These are phyloP conservation scores for Dolichomitus sp. DNA, from an alignment of 2,888 invertebrate genomes.

Conservation along the genomic window DNA sequence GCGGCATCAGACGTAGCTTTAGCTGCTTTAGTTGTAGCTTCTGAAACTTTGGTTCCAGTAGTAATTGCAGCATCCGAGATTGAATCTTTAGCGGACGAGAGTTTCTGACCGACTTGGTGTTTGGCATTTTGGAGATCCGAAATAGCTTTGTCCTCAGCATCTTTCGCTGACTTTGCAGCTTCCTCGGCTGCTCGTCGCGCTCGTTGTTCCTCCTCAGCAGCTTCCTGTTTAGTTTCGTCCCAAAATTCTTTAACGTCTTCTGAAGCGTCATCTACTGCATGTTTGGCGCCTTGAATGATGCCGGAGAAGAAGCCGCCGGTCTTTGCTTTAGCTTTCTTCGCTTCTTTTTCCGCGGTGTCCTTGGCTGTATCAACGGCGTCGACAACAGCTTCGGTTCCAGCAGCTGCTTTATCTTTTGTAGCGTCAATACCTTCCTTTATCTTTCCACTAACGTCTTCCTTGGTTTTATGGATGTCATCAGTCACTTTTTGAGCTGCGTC, in stretches of 20 bases:
- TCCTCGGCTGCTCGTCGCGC: slow-evolving; percentile 67
- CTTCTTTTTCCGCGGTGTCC: slow-evolving; percentile 58
- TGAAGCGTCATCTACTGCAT: slow-evolving; percentile 65
- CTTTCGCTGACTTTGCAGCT: slow-evolving; percentile 68
- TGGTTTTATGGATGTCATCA: slow-evolving; percentile 53
- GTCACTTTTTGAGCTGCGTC: slow-evolving; percentile 76
- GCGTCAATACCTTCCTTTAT: slow-evolving; percentile 48
- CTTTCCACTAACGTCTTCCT: slow-evolving; percentile 60
- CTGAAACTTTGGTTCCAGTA: slow-evolving; percentile 45
- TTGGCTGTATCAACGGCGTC: slow-evolving; percentile 66
- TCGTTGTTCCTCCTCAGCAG: slow-evolving; percentile 68
- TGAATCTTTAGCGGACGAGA: slow-evolving; percentile 39
- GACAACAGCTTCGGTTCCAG: slow-evolving; percentile 66
- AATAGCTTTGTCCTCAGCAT: slow-evolving; percentile 51
- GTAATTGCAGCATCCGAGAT: slow-evolving; percentile 26
- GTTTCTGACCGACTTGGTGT: slow-evolving; percentile 30
- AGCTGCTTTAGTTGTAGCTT: slow-evolving; percentile 43
- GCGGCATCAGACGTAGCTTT: slow-evolving; percentile 34
- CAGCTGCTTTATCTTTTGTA: slow-evolving; percentile 61
- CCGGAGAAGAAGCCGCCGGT: slow-evolving; percentile 70
- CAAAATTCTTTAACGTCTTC: slow-evolving; percentile 74
- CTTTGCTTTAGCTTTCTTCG: slow-evolving; percentile 68
- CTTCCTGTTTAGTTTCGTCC: slow-evolving; percentile 69
- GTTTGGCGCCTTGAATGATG: slow-evolving; percentile 71
- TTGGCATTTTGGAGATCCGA: slow-evolving; percentile 47